Base-by-base conservation (phyloP, 2,888 invertebrate genomes). In the Pheosia gnoma region DNA sequence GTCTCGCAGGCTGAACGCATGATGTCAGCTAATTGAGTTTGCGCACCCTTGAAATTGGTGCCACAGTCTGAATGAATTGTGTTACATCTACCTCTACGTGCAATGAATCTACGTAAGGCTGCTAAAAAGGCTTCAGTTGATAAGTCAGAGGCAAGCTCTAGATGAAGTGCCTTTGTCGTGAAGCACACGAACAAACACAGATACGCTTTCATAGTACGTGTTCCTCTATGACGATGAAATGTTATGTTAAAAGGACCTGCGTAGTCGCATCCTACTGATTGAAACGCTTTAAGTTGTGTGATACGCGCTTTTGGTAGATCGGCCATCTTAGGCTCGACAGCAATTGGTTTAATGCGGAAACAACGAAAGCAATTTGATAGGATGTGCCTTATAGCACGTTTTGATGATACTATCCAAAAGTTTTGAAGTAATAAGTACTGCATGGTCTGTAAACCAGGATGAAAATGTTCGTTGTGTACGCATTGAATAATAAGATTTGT, bases 141-240 rank as follows among this genome's bases (percentile, higher is more conserved):
- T 37, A 38, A 38, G 10, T 54, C 37, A 38, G 54, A 54, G 9
- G 9, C 54, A 38, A 38, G 37, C 10, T 54, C 54, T 0, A 54
- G 25, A 11, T 54, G 38, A 3, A 47, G 10, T 11, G 47, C 25
- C 6, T 58, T 52, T 38, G 49, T 58, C 10, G 54, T 38, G 38
- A 54, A 10, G 38, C 52, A n/a, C 5, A 58, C 58, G 52, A 52
- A 58, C 41, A 58, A 13, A 39, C 54, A 54, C 5, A 54, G 13
- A 55, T 55, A 55, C n/a, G 39, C 55, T 39, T 55, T 55, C n/a
- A 5, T n/a, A 8, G n/a, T 38, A 11, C 6, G 10, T 5, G 55
- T 25, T 6, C 36, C 36, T n/a, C 55, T 39, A 5, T 39, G 10
- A n/a, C n/a, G 10, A 39, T n/a, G 11, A 11, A 39, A 7, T n/a